Conservation (phyloP, 2,888 invertebrate genomes). For the Macroteleia sp. region DNA sequence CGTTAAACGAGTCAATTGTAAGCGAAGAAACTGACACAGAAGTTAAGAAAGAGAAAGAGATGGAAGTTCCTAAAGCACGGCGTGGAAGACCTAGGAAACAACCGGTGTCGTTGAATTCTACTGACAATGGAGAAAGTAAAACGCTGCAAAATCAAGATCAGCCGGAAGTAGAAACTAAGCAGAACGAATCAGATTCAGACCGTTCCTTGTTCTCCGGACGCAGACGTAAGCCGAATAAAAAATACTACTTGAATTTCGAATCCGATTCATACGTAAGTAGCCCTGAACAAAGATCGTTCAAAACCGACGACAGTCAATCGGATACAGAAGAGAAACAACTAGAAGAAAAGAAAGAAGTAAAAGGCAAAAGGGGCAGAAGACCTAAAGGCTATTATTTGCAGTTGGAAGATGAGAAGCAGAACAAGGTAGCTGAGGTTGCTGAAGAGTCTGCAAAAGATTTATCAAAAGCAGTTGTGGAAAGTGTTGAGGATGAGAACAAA, state of each 20-base stretch:
- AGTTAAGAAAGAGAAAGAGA: slow-evolving; percentile 49
- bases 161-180: slow-evolving; percentile 68
- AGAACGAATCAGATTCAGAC: slow-evolving; percentile 76
- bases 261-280: slow-evolving; percentile 73
- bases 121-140: too few species aligned
- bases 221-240: slow-evolving; percentile 75
- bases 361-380: slow-evolving; percentile 33
- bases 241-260: slow-evolving; percentile 66
- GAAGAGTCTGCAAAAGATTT: slow-evolving; percentile 8
- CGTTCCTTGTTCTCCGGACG: slow-evolving; percentile 74
- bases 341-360: slow-evolving; percentile 35
- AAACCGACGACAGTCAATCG: slow-evolving; percentile 78
- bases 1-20: slow-evolving; percentile 3
- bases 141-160: slow-evolving; percentile 42
- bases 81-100: slow-evolving; percentile 71
- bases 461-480: not conserved
- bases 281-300: slow-evolving; percentile 71
- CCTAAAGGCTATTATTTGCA: slow-evolving; percentile 39
- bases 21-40: slow-evolving; percentile 10
- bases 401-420: slow-evolving; percentile 27
- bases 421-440: not conserved
- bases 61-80: slow-evolving; percentile 56
- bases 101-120: slow-evolving; percentile 24
- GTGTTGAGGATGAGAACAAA: not conserved
- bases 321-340: slow-evolving; percentile 74